Evolutionary conservation across 1,140 invertebrate genomes (phyloP).

Genomic region (Cheumatopsyche charites): DNA sequence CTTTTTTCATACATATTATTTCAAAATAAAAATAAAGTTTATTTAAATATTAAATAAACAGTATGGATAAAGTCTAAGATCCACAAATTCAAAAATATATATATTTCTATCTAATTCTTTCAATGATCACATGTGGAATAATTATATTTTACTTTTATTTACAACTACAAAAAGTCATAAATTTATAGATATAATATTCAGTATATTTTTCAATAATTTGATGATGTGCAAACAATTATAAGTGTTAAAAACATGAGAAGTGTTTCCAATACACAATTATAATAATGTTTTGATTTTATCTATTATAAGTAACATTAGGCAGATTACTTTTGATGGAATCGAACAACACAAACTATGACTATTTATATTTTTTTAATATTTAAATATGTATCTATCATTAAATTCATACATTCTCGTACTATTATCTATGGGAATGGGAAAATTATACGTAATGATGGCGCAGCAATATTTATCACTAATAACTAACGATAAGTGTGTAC

Average conservation of each 20-base stretch:
- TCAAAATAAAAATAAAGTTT: conserved; percentile 9
- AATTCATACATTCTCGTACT: background rate
- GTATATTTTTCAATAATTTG: background rate
- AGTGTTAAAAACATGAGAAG: background rate
- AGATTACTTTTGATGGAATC: too few relatives aligned
- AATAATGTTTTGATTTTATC: too few relatives aligned
- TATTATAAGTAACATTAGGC: too few relatives aligned
- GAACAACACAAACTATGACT: too few relatives aligned
- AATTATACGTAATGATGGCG: background rate
- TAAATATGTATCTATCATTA: background rate
- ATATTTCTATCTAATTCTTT: conserved; percentile 7
- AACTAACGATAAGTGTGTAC: background rate
- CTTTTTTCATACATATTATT: background rate
- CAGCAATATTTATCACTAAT: conserved; percentile 4
- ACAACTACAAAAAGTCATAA: conserved; percentile 3
- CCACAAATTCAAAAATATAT: conserved; percentile 13
- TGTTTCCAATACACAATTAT: background rate
- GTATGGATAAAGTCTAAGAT: background rate
- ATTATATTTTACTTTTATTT: background rate
- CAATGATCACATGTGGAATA: conserved; percentile 10
- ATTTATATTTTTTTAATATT: too few relatives aligned
- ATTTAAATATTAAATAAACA: conserved; percentile 23
- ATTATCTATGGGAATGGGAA: conserved; percentile 3
- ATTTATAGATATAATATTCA: background rate
- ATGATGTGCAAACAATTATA: conserved; percentile 1